phyloP scores from a whole-genome alignment of 2,113 vertebrate genomes.

The Laticauda laticaudata region DNA sequence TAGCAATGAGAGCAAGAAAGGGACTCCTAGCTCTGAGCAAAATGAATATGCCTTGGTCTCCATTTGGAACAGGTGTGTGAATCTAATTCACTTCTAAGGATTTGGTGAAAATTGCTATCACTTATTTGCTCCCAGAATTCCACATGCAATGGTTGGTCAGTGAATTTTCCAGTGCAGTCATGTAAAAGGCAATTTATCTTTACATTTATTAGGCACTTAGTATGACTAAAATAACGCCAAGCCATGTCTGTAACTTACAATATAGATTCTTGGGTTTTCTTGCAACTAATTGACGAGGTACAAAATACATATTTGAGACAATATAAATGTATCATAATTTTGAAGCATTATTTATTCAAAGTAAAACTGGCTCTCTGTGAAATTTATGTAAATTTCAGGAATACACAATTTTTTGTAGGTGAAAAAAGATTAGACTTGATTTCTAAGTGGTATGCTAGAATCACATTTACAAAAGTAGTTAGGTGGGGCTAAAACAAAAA shows the following conservation, averaged over 20 bases:
- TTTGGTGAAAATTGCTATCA: neutral
- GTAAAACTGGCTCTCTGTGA: neutral
- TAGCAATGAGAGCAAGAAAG: constrained; percentile 76
- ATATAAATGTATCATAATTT: neutral
- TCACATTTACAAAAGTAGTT: neutral
- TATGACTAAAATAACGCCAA: neutral
- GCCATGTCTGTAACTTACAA: neutral
- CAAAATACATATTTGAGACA: neutral
- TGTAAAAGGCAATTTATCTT: neutral
- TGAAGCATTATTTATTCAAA: neutral
- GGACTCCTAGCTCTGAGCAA: constrained; percentile 75
- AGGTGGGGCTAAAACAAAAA: neutral
- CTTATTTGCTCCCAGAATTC: neutral
- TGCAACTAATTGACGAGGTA: neutral
- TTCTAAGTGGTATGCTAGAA: neutral
- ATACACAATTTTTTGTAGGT: neutral
- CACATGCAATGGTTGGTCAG: neutral
- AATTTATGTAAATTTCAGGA: neutral
- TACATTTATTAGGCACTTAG: neutral
- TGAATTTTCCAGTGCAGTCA: neutral
- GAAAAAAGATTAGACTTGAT: neutral
- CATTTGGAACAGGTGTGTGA: constrained; percentile 89
- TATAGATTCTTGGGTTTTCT: neutral
- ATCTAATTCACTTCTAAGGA: neutral
- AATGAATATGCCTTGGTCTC: constrained; percentile 94